phyloP scores from a whole-genome alignment of 2,113 vertebrate species.

The Microtus ochrogaster region DNA sequence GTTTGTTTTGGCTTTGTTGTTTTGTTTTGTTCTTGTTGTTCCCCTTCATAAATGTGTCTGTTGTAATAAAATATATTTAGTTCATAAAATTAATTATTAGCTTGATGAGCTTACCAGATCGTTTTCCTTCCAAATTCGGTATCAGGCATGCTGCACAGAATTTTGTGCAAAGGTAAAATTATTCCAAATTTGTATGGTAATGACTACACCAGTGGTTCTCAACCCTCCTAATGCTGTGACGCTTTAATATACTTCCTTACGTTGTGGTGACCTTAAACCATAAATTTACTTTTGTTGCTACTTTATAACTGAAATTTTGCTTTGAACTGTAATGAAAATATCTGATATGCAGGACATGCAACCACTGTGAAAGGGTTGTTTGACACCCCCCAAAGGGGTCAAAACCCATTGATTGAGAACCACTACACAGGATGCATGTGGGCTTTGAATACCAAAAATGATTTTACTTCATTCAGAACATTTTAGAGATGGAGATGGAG shows the following conservation, averaged over 20 bases:
- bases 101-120: not conserved
- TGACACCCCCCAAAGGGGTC: not conserved
- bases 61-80: conserved; percentile 17
- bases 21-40: not conserved
- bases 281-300: not conserved
- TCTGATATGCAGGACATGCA: not conserved
- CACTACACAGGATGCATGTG: not conserved
- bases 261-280: not conserved
- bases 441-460: not conserved
- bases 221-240: not conserved
- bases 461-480: conserved; percentile 28
- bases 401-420: not conserved
- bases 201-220: not conserved
- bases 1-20: not conserved
- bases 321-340: not conserved
- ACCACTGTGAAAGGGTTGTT: not conserved
- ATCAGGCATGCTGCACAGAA: not conserved
- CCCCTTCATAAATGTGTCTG: conserved; percentile 19
- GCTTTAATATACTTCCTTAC: not conserved
- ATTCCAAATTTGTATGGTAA: not conserved
- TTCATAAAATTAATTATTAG: conserved; percentile 5
- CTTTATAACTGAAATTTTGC: not conserved
- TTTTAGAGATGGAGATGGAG: not conserved
- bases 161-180: conserved; percentile 4
- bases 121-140: not conserved